phyloP scores from a whole-genome alignment of 2,888 invertebrate genomes.

The Pecten maximus region DNA sequence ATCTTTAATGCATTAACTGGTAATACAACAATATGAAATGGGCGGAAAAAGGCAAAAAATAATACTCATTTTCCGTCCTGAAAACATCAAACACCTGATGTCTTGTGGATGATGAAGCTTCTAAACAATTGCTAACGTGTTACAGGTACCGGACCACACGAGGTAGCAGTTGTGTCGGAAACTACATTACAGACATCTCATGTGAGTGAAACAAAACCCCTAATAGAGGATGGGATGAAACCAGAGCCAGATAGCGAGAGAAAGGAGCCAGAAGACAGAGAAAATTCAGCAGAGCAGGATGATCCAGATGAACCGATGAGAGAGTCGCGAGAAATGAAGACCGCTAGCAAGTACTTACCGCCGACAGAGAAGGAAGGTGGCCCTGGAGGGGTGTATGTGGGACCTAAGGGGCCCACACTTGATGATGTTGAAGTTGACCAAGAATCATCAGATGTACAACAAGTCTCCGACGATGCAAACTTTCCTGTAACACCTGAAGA shows the following conservation, averaged over 20 bases:
- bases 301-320: neutral
- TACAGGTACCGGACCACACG: neutral
- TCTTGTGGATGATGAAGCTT: neutral
- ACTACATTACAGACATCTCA: neutral
- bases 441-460: neutral
- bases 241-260: neutral
- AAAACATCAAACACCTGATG: too few relatives aligned
- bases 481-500: neutral
- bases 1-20: too few relatives aligned
- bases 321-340: slow-evolving; percentile 36
- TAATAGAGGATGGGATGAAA: neutral
- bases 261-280: slow-evolving; percentile 7
- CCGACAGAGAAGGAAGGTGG: slow-evolving; percentile 40
- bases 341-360: slow-evolving; percentile 39
- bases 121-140: neutral
- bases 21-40: too few relatives aligned
- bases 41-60: too few relatives aligned
- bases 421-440: neutral
- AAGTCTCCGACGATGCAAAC: neutral
- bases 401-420: neutral
- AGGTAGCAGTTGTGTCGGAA: slow-evolving; percentile 39
- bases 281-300: neutral
- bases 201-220: neutral
- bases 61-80: too few relatives aligned
- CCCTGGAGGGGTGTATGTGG: slow-evolving; percentile 43